Evolutionary conservation across 2,113 vertebrate species (phyloP), one percentile per base, ranked within the genome.

Genomic region (Myotis lucifugus): DNA sequence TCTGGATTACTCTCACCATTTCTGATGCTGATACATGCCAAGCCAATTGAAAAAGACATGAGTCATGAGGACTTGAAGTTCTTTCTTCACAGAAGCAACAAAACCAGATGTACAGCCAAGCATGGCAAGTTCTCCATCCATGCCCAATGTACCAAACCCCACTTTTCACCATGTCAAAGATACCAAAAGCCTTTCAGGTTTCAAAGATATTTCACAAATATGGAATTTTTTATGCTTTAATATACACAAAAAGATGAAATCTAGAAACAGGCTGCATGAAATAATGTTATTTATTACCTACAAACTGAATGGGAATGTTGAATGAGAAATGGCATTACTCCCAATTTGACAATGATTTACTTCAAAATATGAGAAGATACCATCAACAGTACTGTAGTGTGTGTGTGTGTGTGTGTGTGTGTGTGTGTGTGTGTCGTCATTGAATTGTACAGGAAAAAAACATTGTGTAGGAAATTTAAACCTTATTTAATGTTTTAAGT

Each of bases 321-420:
- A 93, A 69, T 42, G 17, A 77, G 10, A 93, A 95, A 81, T 67
- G 54, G 15, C 21, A 77, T 61, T 64, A 74, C 21, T 84, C 14
- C 76, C 23, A 70, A 48, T 70, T 1, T 88, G 81, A 81, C 66
- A 72, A 81, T 64, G 11, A 77, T 82, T 52, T 27, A 12, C 18
- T 74, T 85, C 25, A 83, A 85, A 95, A 85, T 70, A 94, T 56
- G n/a, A 92, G 3, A 87, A 95, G 42, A 87, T 90, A 76, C 0
- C 15, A 19, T 56, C 37, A 37, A 27, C 21, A 83, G 9, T 88
- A 37, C 25, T 61, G 1, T 27, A 56, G 54, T 56, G 54, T 50
- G 50, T 0, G 50, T 17, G 50, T 56, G 54, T 52, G 52, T 19
- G 52, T 19, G 18, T 56, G 54, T 56, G 56, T 59, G n/a, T n/a